A percentile compares a stretch with the other conserved stretches of the same genome.
Evolutionary conservation across 2,888 invertebrate species (phyloP).

Genomic region (Teleiodes luculella): DNA sequence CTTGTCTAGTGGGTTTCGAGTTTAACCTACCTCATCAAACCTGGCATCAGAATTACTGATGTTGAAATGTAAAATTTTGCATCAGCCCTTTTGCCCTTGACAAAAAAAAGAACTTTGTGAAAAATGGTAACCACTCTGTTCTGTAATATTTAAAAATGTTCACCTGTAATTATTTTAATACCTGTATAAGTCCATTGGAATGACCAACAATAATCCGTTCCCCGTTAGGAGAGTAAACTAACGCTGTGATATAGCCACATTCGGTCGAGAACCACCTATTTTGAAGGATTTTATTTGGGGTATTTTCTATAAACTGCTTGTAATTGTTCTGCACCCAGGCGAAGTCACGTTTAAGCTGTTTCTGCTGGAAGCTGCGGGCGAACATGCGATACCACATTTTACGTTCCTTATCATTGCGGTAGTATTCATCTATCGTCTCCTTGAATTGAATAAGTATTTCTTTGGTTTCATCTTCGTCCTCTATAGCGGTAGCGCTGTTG

Average conservation of each 20-base stretch:
- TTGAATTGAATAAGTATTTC: slow-evolving; percentile 38
- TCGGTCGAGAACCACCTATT: slow-evolving; percentile 55
- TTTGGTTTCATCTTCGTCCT: neutral
- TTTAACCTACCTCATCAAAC: no score
- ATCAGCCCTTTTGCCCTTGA: no score
- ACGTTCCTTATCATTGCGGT: slow-evolving; percentile 41
- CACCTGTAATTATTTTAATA: slow-evolving; percentile 25
- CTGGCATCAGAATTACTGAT: no score
- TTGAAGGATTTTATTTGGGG: slow-evolving; percentile 46
- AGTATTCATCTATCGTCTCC: slow-evolving; percentile 36
- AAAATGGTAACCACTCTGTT: no score
- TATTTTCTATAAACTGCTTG: slow-evolving; percentile 43
- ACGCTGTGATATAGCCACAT: slow-evolving; percentile 52
- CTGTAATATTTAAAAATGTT: neutral
- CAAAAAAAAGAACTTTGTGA: no score
- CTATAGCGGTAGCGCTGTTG: neutral
- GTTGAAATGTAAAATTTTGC: no score
- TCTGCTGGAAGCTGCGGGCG: slow-evolving; percentile 26
- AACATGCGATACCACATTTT: slow-evolving; percentile 59
- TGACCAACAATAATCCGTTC: slow-evolving; percentile 61
- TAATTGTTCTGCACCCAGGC: slow-evolving; percentile 50
- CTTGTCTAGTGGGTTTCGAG: no score
- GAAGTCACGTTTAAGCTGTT: slow-evolving; percentile 28
- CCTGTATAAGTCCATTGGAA: slow-evolving; percentile 75
- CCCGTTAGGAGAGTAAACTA: slow-evolving; percentile 64